Percentiles rank a stretch among this genome's conserved stretches.
phyloP scores from a whole-genome alignment of 2,113 vertebrate species.

The Phalacrocorax brasilianus region DNA sequence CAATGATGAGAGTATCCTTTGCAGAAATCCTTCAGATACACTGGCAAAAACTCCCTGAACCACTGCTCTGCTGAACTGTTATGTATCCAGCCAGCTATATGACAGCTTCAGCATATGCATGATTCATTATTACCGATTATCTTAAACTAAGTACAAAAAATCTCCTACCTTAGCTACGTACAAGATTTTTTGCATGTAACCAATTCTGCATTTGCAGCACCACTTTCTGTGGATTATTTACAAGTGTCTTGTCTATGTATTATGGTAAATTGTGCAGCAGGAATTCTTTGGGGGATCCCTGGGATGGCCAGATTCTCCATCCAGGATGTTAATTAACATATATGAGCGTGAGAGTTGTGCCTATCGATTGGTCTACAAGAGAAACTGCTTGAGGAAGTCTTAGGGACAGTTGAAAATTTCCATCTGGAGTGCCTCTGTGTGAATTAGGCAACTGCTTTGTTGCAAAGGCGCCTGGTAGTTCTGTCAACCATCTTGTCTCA shows the following conservation, averaged over 20 bases:
- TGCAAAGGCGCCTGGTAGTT: neutral
- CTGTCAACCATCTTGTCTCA: neutral
- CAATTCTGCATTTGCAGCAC: neutral
- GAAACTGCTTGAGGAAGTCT: neutral
- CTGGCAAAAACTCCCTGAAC: neutral
- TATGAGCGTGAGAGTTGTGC: neutral
- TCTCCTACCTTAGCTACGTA: neutral
- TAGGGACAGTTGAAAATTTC: neutral
- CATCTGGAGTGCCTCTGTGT: neutral
- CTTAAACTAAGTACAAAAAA: neutral
- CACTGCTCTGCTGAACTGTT: neutral
- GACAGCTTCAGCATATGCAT: neutral
- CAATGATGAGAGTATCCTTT: rapidly evolving
- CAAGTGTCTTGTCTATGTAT: neutral
- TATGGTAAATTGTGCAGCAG: neutral
- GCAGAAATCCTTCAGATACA: neutral
- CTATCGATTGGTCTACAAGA: neutral
- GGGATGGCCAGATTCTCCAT: neutral
- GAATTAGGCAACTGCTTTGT: neutral
- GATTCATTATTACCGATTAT: neutral
- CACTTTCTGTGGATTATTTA: neutral
- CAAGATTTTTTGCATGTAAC: neutral
- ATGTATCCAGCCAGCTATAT: neutral
- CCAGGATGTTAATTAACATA: neutral
- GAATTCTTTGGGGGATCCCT: neutral